Base-by-base conservation (phyloP, 2,797 vertebrate species). In the Podarcis lilfordi region DNA sequence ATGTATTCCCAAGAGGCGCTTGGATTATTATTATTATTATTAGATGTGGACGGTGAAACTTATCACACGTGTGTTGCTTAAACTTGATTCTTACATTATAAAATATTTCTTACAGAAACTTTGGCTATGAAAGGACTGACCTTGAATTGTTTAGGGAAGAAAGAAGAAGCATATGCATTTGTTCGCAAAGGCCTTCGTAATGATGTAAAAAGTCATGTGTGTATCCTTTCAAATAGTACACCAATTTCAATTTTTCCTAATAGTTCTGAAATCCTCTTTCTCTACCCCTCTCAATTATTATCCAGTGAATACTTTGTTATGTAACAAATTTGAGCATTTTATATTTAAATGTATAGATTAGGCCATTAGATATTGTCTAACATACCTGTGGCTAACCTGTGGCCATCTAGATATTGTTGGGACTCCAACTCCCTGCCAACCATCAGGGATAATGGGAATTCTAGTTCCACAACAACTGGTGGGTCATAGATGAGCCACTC, bases 171-270 rank as follows among this genome's bases (percentile, higher is more conserved):
- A 0, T 97, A 97, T 66, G 97, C 97, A 91, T 97, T 97, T 92
- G 97, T 97, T 92, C 96, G 96, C 86, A 97, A 96, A 96, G 97
- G 97, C 84, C 97, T 97, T 84, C 96, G 96, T 50, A 97, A 97
- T 85, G 97, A 97, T 90, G 96, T 97, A 5, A 97, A 97, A 95
- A 97, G 97, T 92, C 97, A 97, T n/a, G 97, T 97, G 92, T 97
- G 97, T 97, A 97, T 97, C 97, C 97, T 97, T 97, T 94, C 86
- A 74, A 78, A 87, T 72, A 68, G 45, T 59, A 5, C 9, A 13
- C 32, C 10, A 9, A 29, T 27, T 81, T 87, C 23, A 23, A 9
- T 21, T 88, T 50, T 40, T 40, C 32, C 13, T 13, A 61, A 25
- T 50, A n/a, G 29, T 32, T 35, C 5, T 45, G 23, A 9, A 15